Conservation (phyloP, 1,140 invertebrate species). For the Schmidtea mediterranea region DNA sequence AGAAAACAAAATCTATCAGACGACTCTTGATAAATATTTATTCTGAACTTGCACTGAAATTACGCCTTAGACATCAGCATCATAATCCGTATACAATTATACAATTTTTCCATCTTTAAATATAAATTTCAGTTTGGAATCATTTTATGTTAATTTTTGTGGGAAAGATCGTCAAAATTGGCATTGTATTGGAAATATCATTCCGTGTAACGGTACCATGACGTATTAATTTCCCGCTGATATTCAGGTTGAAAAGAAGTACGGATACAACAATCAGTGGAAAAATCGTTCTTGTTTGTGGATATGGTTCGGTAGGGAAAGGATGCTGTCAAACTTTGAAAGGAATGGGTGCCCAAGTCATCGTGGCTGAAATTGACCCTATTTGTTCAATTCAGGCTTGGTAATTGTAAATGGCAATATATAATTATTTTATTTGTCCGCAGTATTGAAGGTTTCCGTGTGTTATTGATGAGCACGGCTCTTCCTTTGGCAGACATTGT, state of each 20-base stretch:
- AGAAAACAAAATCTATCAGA: too few species aligned
- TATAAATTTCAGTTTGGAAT: too few species aligned
- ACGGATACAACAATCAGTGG: constrained; percentile 94
- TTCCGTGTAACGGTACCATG: too few species aligned
- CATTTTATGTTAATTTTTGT: too few species aligned
- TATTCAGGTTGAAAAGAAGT: constrained; percentile 53
- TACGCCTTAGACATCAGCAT: too few species aligned
- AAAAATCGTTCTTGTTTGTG: constrained; percentile 79
- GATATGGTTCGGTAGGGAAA: constrained; percentile 89
- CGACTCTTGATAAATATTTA: too few species aligned
- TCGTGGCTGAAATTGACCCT: constrained; percentile 92
- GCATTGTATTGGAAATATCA: too few species aligned
- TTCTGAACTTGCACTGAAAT: too few species aligned
- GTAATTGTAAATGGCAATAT: constrained; percentile 28
- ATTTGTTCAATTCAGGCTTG: constrained; percentile 86
- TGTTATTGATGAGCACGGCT: constrained; percentile 71
- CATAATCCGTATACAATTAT: too few species aligned
- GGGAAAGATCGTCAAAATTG: too few species aligned
- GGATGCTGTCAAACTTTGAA: constrained; percentile 79
- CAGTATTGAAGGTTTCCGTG: constrained; percentile 85
- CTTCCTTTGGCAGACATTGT: constrained; percentile 70
- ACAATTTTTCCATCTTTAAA: too few species aligned
- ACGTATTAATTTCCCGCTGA: too few species aligned
- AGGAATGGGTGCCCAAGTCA: constrained; percentile 66
- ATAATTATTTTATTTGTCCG: background rate